Percentiles rank a stretch among this genome's conserved stretches.
These are phyloP conservation scores for Salminus brasiliensis DNA, from an alignment of 2,113 vertebrate species.

Conservation along the genomic window DNA sequence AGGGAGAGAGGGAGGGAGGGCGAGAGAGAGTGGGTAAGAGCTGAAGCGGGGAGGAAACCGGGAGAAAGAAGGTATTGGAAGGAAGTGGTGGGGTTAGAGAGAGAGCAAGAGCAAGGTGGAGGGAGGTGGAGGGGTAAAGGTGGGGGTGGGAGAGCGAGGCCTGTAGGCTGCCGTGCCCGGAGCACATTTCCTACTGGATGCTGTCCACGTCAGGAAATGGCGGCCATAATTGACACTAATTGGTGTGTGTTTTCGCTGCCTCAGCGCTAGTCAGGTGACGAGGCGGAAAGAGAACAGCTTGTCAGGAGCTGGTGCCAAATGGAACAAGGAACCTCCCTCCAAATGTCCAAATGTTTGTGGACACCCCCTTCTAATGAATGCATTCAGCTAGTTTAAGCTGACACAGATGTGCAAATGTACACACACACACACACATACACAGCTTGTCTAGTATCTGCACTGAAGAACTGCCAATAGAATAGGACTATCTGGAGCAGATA, in stretches of 20 bases:
- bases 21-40: constrained; percentile 40
- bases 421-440: constrained; percentile 33
- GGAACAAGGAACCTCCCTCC: background rate
- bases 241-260: constrained; percentile 60
- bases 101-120: constrained; percentile 2
- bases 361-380: too few relatives aligned
- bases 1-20: constrained; percentile 14
- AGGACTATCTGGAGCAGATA: too few relatives aligned
- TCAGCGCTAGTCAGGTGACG: constrained; percentile 55
- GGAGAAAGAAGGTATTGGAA: constrained; percentile 21
- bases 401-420: constrained; percentile 18
- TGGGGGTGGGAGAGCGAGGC: constrained; percentile 28
- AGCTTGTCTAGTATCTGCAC: background rate
- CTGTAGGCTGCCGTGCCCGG: constrained; percentile 23
- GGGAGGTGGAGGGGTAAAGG: too few relatives aligned
- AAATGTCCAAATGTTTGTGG: too few relatives aligned
- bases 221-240: constrained; percentile 65
- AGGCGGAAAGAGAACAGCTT: constrained; percentile 45
- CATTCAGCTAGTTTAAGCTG: too few relatives aligned
- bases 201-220: constrained; percentile 53
- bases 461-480: background rate
- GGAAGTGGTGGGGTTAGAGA: constrained; percentile 38
- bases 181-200: constrained; percentile 55
- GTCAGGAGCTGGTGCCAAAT: background rate
- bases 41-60: constrained; percentile 42